Conservation (phyloP, 2,113 vertebrate genomes). For the Pimephales promelas region DNA sequence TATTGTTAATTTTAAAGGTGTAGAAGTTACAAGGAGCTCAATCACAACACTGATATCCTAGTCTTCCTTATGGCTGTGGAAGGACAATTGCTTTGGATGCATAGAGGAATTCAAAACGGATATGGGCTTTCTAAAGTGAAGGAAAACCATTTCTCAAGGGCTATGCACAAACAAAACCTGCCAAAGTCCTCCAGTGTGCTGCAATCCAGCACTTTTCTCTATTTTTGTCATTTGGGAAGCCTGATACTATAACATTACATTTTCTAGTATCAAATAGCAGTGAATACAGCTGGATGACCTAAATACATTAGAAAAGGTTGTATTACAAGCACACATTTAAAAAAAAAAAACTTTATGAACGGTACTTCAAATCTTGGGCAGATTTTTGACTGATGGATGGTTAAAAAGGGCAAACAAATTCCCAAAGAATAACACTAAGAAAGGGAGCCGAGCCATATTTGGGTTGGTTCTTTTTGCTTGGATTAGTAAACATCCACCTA, state of each 20-base stretch:
- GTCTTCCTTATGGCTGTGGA: constrained; percentile 12
- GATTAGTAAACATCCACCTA: not conserved
- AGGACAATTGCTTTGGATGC: not conserved
- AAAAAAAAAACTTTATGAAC: not conserved
- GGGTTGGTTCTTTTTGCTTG: not conserved
- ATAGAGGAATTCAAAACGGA: not conserved
- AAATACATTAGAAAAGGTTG: constrained; percentile 7
- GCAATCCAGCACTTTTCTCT: not conserved
- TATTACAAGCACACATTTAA: not conserved
- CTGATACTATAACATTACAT: constrained; percentile 1
- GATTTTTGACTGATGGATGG: too few relatives aligned
- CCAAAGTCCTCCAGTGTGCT: not conserved
- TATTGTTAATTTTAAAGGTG: constrained; percentile 4
- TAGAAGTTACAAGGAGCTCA: constrained; percentile 2
- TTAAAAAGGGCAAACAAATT: not conserved
- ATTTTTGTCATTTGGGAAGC: constrained; percentile 1
- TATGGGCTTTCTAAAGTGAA: constrained; percentile 6
- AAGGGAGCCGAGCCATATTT: not conserved
- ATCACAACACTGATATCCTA: not conserved
- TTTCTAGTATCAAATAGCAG: not conserved
- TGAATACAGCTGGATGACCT: constrained; percentile 13
- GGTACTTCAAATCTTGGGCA: not conserved
- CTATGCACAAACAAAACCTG: constrained; percentile 8
- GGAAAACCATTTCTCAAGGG: constrained; percentile 16
- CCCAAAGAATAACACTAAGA: not conserved